Evolutionary conservation across 1,140 invertebrate genomes (phyloP).

Genomic region (Zeugodacus cucurbitae): DNA sequence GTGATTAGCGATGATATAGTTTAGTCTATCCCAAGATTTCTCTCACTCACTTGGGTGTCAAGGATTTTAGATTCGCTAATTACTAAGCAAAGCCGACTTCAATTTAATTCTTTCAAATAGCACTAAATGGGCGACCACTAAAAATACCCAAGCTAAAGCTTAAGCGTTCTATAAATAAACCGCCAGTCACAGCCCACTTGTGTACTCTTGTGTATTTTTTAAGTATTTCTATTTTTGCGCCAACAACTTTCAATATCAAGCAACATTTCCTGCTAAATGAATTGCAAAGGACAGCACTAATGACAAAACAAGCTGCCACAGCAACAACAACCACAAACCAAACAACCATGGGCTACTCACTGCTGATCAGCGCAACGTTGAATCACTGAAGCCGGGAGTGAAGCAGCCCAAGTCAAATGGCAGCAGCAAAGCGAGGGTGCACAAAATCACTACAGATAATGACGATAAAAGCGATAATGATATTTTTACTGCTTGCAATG

Average conservation of each 20-base stretch:
- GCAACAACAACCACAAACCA: background rate
- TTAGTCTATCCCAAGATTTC: no score
- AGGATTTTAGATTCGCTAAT: no score
- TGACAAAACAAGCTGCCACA: constrained; percentile 13
- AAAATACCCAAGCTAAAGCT: no score
- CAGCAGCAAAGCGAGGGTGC: background rate
- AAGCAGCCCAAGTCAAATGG: background rate
- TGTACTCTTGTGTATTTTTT: no score
- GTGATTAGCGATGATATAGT: no score
- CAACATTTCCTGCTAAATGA: constrained; percentile 20
- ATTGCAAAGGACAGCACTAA: constrained; percentile 2
- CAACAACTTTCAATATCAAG: constrained; percentile 18
- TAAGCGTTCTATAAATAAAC: no score
- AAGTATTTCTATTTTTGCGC: background rate
- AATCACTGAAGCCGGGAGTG: background rate
- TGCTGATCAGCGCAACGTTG: background rate
- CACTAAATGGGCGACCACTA: no score
- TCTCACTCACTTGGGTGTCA: no score
- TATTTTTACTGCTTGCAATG: constrained; percentile 17
- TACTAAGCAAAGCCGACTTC: no score
- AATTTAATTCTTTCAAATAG: no score
- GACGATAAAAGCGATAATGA: background rate
- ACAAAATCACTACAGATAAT: constrained; percentile 26
- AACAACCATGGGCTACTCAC: background rate
- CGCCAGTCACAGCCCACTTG: no score